Evolutionary conservation across 2,113 vertebrate genomes (phyloP).

Genomic region (Uropsilus gracilis): DNA sequence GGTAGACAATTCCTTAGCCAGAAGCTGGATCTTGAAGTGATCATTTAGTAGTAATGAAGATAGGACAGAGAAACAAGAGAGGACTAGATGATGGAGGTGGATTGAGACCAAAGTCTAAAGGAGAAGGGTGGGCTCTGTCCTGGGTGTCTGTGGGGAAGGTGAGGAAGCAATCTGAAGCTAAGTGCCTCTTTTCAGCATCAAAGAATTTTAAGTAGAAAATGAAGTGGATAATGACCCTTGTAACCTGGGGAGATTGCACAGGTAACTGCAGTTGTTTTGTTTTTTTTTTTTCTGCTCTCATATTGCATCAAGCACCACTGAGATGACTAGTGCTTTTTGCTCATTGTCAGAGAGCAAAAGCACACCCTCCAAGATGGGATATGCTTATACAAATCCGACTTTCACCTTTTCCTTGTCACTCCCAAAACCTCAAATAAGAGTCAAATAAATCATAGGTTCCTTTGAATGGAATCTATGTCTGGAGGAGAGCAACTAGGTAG

Average conservation of each 20-base stretch:
- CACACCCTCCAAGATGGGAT: background rate
- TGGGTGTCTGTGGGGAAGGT: background rate
- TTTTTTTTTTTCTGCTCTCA: no score
- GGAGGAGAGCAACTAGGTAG: slow-evolving; percentile 6
- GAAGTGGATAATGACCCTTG: background rate
- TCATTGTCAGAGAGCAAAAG: background rate
- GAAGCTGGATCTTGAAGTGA: background rate
- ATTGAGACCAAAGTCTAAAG: background rate
- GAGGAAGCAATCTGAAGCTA: background rate
- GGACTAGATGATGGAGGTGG: background rate
- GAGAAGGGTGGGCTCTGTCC: background rate
- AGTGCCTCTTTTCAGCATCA: background rate
- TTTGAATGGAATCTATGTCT: background rate
- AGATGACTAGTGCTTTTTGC: background rate
- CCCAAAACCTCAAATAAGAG: background rate
- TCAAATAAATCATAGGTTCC: slow-evolving; percentile 14
- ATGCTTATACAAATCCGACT: background rate
- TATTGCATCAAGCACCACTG: background rate
- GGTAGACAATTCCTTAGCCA: background rate
- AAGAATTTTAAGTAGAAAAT: background rate
- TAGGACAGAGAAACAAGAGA: no score
- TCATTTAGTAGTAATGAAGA: background rate
- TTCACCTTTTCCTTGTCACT: background rate
- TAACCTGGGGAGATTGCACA: background rate
- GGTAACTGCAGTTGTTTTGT: background rate